A percentile compares a stretch with the other conserved stretches of the same genome.
These are phyloP conservation scores for Sinocyclocheilus grahami DNA, from an alignment of 2,113 vertebrate genomes.

Conservation along the genomic window DNA sequence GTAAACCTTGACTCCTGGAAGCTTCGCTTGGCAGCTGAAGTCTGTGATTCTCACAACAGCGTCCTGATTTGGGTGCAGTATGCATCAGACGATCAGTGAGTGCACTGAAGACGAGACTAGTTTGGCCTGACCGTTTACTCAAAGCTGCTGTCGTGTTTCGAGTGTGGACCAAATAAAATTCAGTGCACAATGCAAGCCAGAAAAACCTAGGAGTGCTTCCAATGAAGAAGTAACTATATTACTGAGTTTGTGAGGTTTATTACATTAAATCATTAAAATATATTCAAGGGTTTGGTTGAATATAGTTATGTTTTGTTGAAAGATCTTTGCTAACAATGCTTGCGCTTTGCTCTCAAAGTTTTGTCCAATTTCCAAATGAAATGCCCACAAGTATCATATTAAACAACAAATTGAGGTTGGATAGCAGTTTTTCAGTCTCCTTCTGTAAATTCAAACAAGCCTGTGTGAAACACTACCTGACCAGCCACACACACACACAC, in stretches of 20 bases:
- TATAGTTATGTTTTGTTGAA: background rate
- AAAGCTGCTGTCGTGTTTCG: background rate
- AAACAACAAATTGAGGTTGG: background rate
- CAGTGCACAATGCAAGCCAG: background rate
- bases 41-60: background rate
- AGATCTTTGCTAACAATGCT: background rate
- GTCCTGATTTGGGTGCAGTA: background rate
- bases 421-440: background rate
- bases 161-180: background rate
- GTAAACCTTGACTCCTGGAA: background rate
- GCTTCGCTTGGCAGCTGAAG: background rate
- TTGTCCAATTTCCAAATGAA: background rate
- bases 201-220: background rate
- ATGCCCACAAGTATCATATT: background rate
- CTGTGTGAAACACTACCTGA: background rate
- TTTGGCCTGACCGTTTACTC: background rate
- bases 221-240: background rate
- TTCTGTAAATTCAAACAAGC: background rate
- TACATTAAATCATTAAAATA: background rate
- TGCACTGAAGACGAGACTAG: background rate
- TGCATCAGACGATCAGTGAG: background rate
- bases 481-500: constrained; percentile 70
- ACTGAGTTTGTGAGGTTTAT: background rate
- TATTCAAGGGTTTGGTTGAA: background rate
- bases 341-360: background rate